Conservation (phyloP, 2,113 vertebrate genomes). For the Urocitellus parryii region DNA sequence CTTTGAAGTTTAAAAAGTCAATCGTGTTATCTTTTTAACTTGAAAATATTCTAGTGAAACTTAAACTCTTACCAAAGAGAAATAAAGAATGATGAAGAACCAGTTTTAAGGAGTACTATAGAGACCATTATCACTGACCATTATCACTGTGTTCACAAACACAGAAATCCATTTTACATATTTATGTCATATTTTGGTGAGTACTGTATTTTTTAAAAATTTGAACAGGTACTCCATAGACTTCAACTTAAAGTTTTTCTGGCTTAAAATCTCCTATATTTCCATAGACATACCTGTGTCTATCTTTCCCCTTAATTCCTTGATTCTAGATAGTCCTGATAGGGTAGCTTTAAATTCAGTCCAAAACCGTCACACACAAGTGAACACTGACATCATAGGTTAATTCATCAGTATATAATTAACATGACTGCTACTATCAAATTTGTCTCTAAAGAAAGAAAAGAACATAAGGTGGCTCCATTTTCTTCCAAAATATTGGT, state of each 20-base stretch:
- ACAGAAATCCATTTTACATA: background rate
- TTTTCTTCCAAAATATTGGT: constrained; percentile 12
- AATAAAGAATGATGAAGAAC: constrained; percentile 8
- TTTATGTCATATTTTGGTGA: background rate
- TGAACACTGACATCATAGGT: background rate
- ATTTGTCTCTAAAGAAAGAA: background rate
- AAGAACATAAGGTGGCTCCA: background rate
- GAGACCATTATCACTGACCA: background rate
- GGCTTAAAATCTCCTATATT: background rate
- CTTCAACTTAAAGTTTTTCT: background rate
- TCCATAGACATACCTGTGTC: background rate
- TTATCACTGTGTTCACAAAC: background rate
- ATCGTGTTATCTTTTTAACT: constrained; percentile 47
- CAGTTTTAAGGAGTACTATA: background rate
- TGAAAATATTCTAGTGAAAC: constrained; percentile 55
- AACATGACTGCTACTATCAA: background rate
- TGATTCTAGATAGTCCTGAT: background rate
- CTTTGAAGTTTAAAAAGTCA: constrained; percentile 75
- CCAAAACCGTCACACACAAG: background rate
- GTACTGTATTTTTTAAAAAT: background rate
- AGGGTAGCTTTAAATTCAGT: background rate
- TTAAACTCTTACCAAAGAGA: constrained; percentile 35
- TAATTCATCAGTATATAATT: background rate
- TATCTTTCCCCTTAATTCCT: background rate
- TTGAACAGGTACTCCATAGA: background rate